These are phyloP conservation scores for Zhuqinia jingwanae DNA, from an alignment of 2,888 invertebrate species.

Conservation along the genomic window DNA sequence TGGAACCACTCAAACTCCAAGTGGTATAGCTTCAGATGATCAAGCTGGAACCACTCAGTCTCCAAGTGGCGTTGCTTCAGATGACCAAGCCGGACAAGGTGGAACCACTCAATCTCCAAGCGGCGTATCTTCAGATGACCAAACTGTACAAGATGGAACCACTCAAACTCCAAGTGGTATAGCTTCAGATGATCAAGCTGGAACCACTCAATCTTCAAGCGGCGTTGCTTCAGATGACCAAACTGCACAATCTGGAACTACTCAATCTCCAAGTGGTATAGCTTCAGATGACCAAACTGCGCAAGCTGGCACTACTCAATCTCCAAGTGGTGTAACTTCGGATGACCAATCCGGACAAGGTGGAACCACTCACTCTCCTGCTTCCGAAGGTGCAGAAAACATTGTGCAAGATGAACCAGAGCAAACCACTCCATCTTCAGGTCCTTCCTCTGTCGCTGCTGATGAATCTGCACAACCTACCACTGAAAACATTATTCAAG, in stretches of 20 bases:
- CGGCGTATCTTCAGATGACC: neutral
- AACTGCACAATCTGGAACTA: too few species aligned
- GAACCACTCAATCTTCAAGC: slow-evolving; percentile 34
- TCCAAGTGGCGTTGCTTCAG: neutral
- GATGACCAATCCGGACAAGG: too few species aligned
- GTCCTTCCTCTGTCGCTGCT: neutral
- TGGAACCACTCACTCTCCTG: too few species aligned
- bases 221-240: slow-evolving; percentile 1
- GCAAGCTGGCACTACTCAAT: too few species aligned
- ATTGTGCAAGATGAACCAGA: slow-evolving; percentile 22
- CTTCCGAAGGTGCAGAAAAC: too few species aligned
- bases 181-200: slow-evolving; percentile 16
- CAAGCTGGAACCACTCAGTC: slow-evolving; percentile 22
- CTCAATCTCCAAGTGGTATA: too few species aligned
- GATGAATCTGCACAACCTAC: slow-evolving; percentile 25
- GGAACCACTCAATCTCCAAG: slow-evolving; percentile 41
- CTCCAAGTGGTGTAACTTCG: too few species aligned
- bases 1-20: slow-evolving; percentile 22
- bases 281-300: too few species aligned
- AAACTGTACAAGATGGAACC: slow-evolving; percentile 27
- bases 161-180: slow-evolving; percentile 22
- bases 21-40: neutral
- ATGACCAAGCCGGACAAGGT: neutral
- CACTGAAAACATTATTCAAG: slow-evolving; percentile 25
- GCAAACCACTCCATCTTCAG: slow-evolving; percentile 29